Conservation (phyloP, 2,113 vertebrate genomes). For the Pimephales promelas region DNA sequence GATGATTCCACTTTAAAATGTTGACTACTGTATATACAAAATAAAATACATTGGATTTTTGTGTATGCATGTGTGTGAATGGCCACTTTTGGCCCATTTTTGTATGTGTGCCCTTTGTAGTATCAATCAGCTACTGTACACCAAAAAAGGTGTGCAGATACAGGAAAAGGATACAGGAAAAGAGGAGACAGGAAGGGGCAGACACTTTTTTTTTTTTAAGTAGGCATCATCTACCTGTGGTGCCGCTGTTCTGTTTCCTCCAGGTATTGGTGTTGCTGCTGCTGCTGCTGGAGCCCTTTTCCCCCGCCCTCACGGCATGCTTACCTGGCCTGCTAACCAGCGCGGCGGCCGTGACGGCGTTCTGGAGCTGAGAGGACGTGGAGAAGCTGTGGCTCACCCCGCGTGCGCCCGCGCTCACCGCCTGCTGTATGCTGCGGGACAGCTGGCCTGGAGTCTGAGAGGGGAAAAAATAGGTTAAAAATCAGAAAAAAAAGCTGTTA, state of each 20-base stretch:
- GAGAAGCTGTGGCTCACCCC: slow-evolving; percentile 85
- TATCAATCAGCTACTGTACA: neutral
- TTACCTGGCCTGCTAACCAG: slow-evolving; percentile 86
- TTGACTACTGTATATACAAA: too few species aligned
- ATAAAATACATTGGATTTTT: neutral
- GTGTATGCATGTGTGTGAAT: neutral
- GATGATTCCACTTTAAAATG: too few species aligned
- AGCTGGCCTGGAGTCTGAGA: slow-evolving; percentile 80
- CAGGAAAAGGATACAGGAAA: slow-evolving; percentile 2
- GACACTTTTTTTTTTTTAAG: slow-evolving; percentile 23
- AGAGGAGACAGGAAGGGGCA: slow-evolving; percentile 15
- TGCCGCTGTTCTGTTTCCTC: slow-evolving; percentile 87
- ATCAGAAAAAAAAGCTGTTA: neutral
- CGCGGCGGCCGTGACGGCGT: slow-evolving; percentile 76
- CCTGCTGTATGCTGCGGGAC: slow-evolving; percentile 78
- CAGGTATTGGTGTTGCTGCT: slow-evolving; percentile 82
- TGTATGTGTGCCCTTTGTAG: neutral
- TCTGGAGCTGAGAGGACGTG: slow-evolving; percentile 88
- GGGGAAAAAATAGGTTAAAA: neutral
- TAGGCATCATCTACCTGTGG: slow-evolving; percentile 79
- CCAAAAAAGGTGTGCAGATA: neutral
- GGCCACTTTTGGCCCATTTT: neutral
- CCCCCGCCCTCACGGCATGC: slow-evolving; percentile 80
- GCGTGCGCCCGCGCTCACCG: slow-evolving; percentile 70
- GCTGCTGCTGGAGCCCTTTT: slow-evolving; percentile 77